Base-by-base conservation (phyloP, 2,113 vertebrate species). In the Bucco capensis region DNA sequence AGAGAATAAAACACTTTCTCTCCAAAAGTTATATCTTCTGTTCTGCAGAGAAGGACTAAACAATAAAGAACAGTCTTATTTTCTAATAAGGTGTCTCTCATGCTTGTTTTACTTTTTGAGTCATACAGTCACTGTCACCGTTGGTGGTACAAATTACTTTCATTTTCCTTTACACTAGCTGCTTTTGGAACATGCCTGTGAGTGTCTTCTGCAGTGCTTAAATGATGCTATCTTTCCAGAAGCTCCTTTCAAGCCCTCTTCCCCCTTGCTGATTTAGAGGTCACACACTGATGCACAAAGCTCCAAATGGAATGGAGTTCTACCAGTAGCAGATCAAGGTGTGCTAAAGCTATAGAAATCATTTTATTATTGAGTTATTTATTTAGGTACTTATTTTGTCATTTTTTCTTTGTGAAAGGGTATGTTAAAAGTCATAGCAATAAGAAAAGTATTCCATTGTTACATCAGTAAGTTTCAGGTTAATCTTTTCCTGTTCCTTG, bases 161-260 rank as follows among this genome's bases (percentile, higher is more conserved):
- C 40, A n/a, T 67, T 90, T 66, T 64, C 24, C 46, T 87, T 83
- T 79, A 64, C 28, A 37, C 19, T 70, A 62, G 9, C 12, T 30
- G 53, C 28, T 89, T 93, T 91, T 70, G 50, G n/a, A 84, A 90
- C 17, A 27, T 60, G 12, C 46, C 35, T 76, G 46, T 57, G 38
- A 88, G 31, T 38, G 46, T 81, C 67, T 92, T 92, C 83, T 91
- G 50, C 47, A 91, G 31, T 66, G 89, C 61, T 90, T 88, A 89
- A 91, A 91, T 50, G 27, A 74, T 74, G 9, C 8, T 70, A 31
- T 61, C 50, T 78, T 86, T 84, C 65, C 64, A 86, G 75, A 89
- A 83, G 56, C 25, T 65, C 58, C 93, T 93, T 84, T 76, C 38
- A 77, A 90, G 40, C 31, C 37, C 22, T 51, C 24, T 79, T 93